Base-by-base conservation (phyloP, 2,797 vertebrate genomes). In the Sebastes itinus region DNA sequence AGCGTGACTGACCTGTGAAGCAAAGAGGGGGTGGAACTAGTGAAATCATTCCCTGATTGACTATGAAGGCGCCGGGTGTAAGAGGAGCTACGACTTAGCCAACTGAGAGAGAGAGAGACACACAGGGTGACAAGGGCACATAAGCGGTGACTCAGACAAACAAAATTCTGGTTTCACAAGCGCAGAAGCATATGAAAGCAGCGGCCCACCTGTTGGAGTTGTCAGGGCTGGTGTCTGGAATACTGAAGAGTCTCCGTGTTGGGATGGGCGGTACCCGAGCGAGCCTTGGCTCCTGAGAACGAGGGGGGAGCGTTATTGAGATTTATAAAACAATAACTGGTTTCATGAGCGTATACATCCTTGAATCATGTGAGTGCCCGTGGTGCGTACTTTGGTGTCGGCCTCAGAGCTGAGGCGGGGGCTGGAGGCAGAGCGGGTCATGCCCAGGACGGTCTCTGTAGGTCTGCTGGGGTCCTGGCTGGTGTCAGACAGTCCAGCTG, bases 391-490 rank as follows among this genome's bases (percentile, higher is more conserved):
- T 95, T 95, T 96, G 56, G 85, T 75, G 66, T 96, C 96, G 0
- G 92, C 78, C 38, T 96, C 96, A 1, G 95, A 95, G 92, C 95
- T 96, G 68, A 97, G 95, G 72, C 95, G 95, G 46, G 96, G 96
- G 82, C 96, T 97, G 73, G 96, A 97, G 23, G 96, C 96, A 1
- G 96, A 97, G 89, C 96, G 96, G 46, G 92, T 95, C 95, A 97
- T 96, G 63, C 94, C 94, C 7, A 89, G 85, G 18, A 72, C 87
- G 2, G 88, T 87, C 32, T 95, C 94, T 5, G 90, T 27, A 16
- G 83, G 83, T 75, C 89, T 92, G 81, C 83, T 89, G 59, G 92
- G 59, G 80, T 96, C 95, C 67, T 87, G 91, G 73, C 78, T 85
- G 71, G 95, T 73, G 63, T 96, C 96, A 0, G 93, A 78, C 10